A percentile compares a stretch with the other conserved stretches of the same genome.
phyloP scores from a whole-genome alignment of 2,888 invertebrate genomes.

The Drosophila falleni region DNA sequence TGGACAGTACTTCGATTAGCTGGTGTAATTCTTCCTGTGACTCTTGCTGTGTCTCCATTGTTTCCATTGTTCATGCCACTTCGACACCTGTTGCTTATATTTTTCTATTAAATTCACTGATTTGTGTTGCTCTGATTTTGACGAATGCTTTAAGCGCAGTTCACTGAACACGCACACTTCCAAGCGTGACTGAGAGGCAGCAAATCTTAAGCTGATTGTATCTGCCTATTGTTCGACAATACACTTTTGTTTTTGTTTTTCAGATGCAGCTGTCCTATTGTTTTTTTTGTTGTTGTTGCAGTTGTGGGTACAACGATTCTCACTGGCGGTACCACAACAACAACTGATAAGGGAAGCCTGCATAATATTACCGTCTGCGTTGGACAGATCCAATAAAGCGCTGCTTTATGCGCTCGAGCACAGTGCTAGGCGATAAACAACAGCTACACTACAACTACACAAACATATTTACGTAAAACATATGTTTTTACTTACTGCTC shows the following conservation, averaged over 20 bases:
- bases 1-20: conserved; percentile 60
- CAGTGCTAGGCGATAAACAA: conserved; percentile 40
- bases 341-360: conserved; percentile 59
- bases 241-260: conserved; percentile 53
- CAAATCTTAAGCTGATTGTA: conserved; percentile 49
- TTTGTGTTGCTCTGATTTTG: conserved; percentile 4
- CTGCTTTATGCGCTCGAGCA: conserved; percentile 31
- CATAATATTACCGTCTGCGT: conserved; percentile 57
- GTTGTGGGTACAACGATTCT: conserved; percentile 31
- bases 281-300: conserved; percentile 32
- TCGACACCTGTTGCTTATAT: conserved; percentile 50
- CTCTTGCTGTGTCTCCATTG: conserved; percentile 50
- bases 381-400: conserved; percentile 36
- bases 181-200: conserved; percentile 28
- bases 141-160: conserved; percentile 20
- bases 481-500: no score
- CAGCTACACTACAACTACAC: conserved; percentile 26
- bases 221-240: conserved; percentile 46
- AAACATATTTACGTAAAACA: conserved; percentile 17
- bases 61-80: conserved; percentile 33
- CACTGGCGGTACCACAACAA: conserved; percentile 43
- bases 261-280: conserved; percentile 33
- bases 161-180: conserved; percentile 41
- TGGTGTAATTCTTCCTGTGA: conserved; percentile 51
- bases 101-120: background rate